These are phyloP conservation scores for Paralichthys olivaceus DNA, from an alignment of 2,113 vertebrate genomes.

Conservation along the genomic window DNA sequence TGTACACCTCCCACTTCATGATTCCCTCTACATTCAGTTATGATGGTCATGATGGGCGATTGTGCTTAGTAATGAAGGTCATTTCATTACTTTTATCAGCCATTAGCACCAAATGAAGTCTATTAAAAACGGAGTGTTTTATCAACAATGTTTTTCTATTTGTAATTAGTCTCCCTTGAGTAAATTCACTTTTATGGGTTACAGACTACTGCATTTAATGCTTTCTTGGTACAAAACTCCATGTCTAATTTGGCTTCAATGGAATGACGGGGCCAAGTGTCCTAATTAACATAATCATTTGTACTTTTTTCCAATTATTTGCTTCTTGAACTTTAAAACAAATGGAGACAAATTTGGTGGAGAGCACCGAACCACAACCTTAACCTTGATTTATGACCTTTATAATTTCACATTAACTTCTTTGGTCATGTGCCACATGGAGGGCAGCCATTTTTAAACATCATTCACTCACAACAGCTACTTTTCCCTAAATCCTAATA, in stretches of 20 bases:
- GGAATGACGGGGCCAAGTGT: conserved; percentile 20
- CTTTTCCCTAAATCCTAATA: background rate
- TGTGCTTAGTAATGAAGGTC: conserved; percentile 15
- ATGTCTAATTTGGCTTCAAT: conserved; percentile 13
- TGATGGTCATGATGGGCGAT: conserved; percentile 1
- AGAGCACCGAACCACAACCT: conserved; percentile 19
- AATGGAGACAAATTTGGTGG: conserved; percentile 3
- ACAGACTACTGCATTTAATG: conserved; percentile 43
- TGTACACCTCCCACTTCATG: background rate
- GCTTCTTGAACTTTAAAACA: conserved; percentile 26
- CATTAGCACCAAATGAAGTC: conserved; percentile 24
- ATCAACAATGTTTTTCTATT: conserved; percentile 37
- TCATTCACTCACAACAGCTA: background rate
- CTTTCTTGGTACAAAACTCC: conserved; percentile 18
- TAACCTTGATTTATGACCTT: conserved; percentile 28
- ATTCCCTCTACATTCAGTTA: background rate
- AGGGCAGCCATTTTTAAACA: conserved; percentile 13
- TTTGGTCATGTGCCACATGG: conserved; percentile 16
- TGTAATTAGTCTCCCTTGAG: conserved; percentile 26
- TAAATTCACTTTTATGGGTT: conserved; percentile 31
- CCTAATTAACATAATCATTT: conserved; percentile 32
- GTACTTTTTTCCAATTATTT: conserved; percentile 37
- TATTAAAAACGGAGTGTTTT: conserved; percentile 24
- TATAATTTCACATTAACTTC: conserved; percentile 9
- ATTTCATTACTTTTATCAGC: conserved; percentile 36